Evolutionary conservation across 2,113 vertebrate genomes (phyloP).

Genomic region (Saguinus imperator): DNA sequence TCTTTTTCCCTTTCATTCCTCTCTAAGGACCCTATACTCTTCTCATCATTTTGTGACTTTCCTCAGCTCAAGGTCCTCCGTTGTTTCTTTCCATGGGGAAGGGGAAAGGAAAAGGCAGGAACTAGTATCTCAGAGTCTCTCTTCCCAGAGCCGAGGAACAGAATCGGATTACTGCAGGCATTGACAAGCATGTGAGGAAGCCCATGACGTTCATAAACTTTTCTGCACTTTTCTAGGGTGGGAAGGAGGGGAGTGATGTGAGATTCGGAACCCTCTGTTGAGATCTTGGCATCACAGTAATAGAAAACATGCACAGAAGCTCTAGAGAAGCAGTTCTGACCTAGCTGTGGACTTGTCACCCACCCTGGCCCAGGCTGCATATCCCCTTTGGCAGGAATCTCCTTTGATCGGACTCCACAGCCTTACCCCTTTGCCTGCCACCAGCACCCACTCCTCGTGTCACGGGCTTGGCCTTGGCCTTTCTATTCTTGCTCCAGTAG

Average conservation of each 20-base stretch:
- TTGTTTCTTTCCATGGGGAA: not conserved
- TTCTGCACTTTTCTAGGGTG: not conserved
- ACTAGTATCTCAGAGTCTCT: not conserved
- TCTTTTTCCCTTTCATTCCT: not conserved
- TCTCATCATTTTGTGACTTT: not conserved
- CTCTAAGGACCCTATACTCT: not conserved
- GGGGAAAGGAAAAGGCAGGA: not conserved
- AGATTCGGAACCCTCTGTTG: not conserved
- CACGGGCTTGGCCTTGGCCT: constrained; percentile 55
- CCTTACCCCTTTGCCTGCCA: constrained; percentile 78
- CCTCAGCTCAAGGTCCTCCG: not conserved
- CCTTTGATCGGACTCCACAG: accelerated
- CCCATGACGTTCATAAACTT: accelerated
- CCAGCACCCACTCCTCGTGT: not conserved
- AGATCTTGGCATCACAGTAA: not conserved
- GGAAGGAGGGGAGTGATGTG: not conserved
- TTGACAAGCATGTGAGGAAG: not conserved
- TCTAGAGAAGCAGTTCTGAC: not conserved
- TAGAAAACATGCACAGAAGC: not conserved
- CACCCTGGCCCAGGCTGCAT: not conserved
- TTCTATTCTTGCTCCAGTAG: constrained; percentile 81
- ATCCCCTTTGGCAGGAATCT: not conserved
- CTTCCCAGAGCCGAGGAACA: not conserved
- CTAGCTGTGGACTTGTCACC: not conserved
- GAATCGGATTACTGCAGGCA: not conserved